phyloP scores from a whole-genome alignment of 2,888 invertebrate genomes.

The Harmothoe impar region DNA sequence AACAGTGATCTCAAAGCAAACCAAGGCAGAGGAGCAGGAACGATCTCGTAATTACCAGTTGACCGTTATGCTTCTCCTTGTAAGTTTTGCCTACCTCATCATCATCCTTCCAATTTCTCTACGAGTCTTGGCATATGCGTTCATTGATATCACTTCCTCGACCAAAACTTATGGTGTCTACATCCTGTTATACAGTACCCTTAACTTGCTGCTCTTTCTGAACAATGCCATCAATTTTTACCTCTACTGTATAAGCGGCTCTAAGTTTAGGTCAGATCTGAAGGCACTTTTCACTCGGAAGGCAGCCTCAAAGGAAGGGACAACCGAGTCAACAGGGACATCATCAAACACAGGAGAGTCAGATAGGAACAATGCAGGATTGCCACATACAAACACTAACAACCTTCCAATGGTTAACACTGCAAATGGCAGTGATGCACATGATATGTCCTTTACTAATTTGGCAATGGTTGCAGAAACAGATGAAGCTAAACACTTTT shows the following conservation, averaged over 20 bases:
- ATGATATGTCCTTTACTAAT: too few species aligned
- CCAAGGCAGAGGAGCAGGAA: not conserved
- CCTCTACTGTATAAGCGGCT: slow-evolving; percentile 18
- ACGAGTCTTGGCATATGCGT: not conserved
- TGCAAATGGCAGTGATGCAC: too few species aligned
- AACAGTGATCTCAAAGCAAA: not conserved
- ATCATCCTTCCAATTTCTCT: slow-evolving; percentile 17
- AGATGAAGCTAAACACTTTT: too few species aligned
- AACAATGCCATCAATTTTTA: slow-evolving; percentile 46
- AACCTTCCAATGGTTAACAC: too few species aligned
- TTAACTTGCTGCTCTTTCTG: not conserved
- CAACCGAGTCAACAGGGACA: too few species aligned
- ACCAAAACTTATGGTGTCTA: slow-evolving; percentile 4
- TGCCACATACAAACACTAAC: too few species aligned
- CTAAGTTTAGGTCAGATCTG: slow-evolving; percentile 28
- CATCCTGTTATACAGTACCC: not conserved
- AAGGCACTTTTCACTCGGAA: not conserved
- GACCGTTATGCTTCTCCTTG: slow-evolving; percentile 13
- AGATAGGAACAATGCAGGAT: too few species aligned
- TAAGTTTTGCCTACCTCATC: slow-evolving; percentile 26
- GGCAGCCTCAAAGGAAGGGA: too few species aligned
- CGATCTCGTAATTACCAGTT: not conserved
- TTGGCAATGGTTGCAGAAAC: too few species aligned
- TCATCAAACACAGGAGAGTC: too few species aligned
- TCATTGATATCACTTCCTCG: not conserved